Evolutionary conservation across 2,888 invertebrate species (phyloP).

Genomic region (Orthosia incerta): DNA sequence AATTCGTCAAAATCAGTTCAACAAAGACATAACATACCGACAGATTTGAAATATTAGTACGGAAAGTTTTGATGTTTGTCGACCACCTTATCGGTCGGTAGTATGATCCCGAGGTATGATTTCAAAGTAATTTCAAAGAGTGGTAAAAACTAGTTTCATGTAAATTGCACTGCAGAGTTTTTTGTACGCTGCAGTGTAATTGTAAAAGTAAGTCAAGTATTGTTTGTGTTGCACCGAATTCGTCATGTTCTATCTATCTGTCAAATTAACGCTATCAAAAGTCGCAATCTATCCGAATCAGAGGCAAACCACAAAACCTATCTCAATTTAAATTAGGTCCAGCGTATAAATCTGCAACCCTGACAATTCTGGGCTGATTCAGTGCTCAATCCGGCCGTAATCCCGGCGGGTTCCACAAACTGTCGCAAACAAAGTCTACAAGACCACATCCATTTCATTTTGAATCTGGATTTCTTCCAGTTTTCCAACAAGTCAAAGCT

Average conservation of each 20-base stretch:
- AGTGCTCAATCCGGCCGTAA: constrained; percentile 47
- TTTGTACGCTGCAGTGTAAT: too few species aligned
- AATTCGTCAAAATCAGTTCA: too few species aligned
- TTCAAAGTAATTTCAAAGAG: too few species aligned
- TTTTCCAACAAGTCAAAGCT: constrained; percentile 52
- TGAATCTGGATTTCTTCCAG: constrained; percentile 51
- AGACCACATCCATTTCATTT: constrained; percentile 44
- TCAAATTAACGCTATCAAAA: constrained; percentile 8
- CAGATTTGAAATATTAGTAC: too few species aligned
- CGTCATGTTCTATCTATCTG: too few species aligned
- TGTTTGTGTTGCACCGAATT: too few species aligned
- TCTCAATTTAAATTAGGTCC: constrained; percentile 54
- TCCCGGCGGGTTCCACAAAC: constrained; percentile 45
- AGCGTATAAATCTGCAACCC: constrained; percentile 44
- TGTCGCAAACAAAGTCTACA: constrained; percentile 46
- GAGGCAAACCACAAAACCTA: constrained; percentile 29
- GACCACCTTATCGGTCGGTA: too few species aligned
- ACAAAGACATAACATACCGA: too few species aligned
- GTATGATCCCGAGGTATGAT: too few species aligned
- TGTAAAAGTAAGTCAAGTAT: too few species aligned
- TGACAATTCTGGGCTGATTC: constrained; percentile 54
- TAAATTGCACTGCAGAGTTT: neutral
- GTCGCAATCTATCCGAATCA: neutral
- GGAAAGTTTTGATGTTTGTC: too few species aligned
- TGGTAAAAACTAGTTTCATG: too few species aligned